Evolutionary conservation across 2,888 invertebrate genomes (phyloP), one percentile per base, ranked within the genome.

Genomic region (Glaucopsyche alexis): DNA sequence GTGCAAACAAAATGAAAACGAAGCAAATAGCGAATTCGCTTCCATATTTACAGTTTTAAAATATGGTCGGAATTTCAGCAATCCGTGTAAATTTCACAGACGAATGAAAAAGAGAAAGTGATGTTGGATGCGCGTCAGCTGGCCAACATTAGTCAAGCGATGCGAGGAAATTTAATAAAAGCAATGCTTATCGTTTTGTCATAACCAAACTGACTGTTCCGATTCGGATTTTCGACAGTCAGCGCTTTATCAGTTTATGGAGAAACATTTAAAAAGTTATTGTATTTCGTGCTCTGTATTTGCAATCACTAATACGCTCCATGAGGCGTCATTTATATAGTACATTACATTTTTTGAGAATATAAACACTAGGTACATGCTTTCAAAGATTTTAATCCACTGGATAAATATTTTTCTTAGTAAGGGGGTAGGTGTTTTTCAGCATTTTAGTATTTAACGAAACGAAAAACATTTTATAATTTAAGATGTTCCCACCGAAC

Each of bases 91-190:
- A 85, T 84, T 83, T 83, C 79, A 81, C 82, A 83, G 83, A 80
- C 82, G 83, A 80, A 80, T 81, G 84, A 83, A 85, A 85, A 85
- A 85, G 86, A 82, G 85, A 85, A 84, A 85, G 85, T 85, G 83
- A 86, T 82, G 84, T 86, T 82, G 86, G 83, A 83, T 83, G 79
- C 79, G 88, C 90, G 90, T 88, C 91, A 91, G 90, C 91, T 91
- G 91, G 86, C 80, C 85, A 82, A 84, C 89, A 89, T 91, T 90
- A 91, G 91, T 89, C 88, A 90, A 83, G 79, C 90, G 90, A 89
- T 84, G 90, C 88, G 91, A 88, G 89, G 86, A 87, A 89, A 90
- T 91, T 91, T 91, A 90, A 91, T 91, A 91, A 91, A 90, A 90
- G 88, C 87, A 85, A 83, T 86, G 83, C 85, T 86, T 87, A 87